Evolutionary conservation across 2,888 invertebrate genomes (phyloP).

Genomic region (Zonitis immaculata): DNA sequence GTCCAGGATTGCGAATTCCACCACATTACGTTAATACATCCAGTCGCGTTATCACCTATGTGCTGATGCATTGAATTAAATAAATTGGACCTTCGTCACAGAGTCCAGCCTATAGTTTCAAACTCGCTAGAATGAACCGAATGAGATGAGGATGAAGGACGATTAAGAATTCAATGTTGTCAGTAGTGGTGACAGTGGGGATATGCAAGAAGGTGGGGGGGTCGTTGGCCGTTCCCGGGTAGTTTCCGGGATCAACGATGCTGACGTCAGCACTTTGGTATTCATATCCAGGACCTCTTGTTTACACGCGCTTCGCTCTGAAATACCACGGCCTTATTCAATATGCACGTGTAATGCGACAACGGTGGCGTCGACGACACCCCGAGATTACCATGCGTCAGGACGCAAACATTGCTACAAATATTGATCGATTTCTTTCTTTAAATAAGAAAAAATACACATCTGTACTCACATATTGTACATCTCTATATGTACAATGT

Average conservation of each 20-base stretch:
- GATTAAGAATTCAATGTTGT: slow-evolving; percentile 8
- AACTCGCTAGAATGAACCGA: not conserved
- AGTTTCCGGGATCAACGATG: slow-evolving; percentile 2
- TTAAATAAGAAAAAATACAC: not conserved
- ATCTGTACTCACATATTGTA: no score
- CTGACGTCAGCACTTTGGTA: slow-evolving; percentile 10
- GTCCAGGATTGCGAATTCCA: slow-evolving; percentile 10
- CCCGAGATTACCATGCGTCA: slow-evolving; percentile 8
- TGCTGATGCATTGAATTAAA: slow-evolving; percentile 5
- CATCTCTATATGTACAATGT: no score
- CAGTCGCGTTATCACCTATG: slow-evolving; percentile 5
- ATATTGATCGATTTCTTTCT: not conserved
- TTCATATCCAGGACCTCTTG: slow-evolving; percentile 13
- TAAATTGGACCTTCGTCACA: slow-evolving; percentile 7
- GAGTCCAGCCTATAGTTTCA: not conserved
- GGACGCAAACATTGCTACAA: slow-evolving; percentile 1
- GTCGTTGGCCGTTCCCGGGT: not conserved
- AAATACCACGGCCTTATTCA: slow-evolving; percentile 7
- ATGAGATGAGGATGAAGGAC: not conserved
- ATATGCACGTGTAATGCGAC: slow-evolving; percentile 13
- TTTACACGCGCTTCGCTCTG: slow-evolving; percentile 9
- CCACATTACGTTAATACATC: slow-evolving; percentile 9
- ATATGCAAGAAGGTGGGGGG: not conserved
- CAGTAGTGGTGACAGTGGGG: not conserved
- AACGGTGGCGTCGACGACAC: slow-evolving; percentile 4